Conservation (phyloP, 1,140 invertebrate species). For the Diuraphis noxia region DNA sequence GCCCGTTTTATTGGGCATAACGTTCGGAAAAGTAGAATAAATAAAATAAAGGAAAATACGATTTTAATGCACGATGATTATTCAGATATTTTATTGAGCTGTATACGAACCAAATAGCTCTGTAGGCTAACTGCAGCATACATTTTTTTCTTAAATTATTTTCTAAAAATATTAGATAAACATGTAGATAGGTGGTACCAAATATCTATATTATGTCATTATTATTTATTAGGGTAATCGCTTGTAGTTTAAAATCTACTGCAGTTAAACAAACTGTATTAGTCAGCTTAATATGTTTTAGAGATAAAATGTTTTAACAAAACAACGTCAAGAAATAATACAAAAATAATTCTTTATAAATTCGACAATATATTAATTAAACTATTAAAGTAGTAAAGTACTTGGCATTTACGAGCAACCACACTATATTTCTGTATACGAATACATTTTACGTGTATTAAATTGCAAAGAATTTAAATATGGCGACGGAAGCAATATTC, state of each 20-base stretch:
- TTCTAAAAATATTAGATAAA: background rate
- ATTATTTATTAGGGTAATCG: background rate
- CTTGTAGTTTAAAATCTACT: background rate
- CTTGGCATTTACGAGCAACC: background rate
- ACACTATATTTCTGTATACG: background rate
- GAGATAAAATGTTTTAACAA: background rate
- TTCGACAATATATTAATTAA: background rate
- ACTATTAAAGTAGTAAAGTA: background rate
- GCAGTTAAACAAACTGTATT: background rate
- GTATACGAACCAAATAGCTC: background rate
- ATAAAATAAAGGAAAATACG: background rate
- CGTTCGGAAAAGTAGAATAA: background rate
- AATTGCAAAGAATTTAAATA: background rate
- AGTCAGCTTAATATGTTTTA: background rate
- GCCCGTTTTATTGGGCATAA: fast-evolving
- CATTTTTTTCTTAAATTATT: background rate
- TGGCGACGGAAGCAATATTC: background rate
- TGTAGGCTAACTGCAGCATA: background rate
- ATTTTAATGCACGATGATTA: background rate
- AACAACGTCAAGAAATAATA: background rate
- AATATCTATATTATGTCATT: background rate
- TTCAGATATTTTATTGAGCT: background rate
- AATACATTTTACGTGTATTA: background rate
- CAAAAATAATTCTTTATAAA: background rate
- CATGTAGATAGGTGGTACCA: background rate